These are phyloP conservation scores for Cepaea nemoralis DNA, from an alignment of 1,140 invertebrate genomes.

Conservation along the genomic window DNA sequence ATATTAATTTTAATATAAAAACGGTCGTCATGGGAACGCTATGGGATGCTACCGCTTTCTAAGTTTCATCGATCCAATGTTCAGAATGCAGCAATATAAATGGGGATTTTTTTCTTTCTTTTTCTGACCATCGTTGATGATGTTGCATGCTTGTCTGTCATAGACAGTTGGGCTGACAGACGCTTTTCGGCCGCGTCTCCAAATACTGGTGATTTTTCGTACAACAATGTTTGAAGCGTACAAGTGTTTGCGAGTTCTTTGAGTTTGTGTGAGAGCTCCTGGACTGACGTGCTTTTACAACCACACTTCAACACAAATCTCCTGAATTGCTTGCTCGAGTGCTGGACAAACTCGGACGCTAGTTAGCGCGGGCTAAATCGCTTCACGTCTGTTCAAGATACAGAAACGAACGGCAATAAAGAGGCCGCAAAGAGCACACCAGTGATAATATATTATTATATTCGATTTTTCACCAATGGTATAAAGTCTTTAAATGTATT, in stretches of 20 bases:
- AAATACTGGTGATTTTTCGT: slow-evolving; percentile 7
- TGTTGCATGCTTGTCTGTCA: neutral
- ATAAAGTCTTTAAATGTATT: no score
- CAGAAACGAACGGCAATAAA: neutral
- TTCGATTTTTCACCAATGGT: no score
- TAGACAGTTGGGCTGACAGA: neutral
- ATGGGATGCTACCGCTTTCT: neutral
- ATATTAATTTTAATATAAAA: neutral
- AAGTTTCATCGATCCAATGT: neutral
- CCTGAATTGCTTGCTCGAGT: neutral
- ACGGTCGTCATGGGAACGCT: neutral
- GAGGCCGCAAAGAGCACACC: no score
- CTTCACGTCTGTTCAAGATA: neutral
- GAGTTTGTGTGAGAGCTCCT: neutral
- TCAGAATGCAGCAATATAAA: neutral
- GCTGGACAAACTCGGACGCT: neutral
- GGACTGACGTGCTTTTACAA: neutral
- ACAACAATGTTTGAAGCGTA: slow-evolving; percentile 2
- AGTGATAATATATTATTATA: no score
- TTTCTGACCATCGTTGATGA: neutral
- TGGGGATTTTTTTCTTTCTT: neutral
- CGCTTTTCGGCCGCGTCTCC: neutral
- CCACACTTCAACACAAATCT: neutral
- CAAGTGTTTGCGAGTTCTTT: neutral
- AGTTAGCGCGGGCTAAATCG: neutral